A percentile compares a stretch with the other conserved stretches of the same genome.
phyloP scores from a whole-genome alignment of 2,888 invertebrate species.

The Minunthozetes semirufus region DNA sequence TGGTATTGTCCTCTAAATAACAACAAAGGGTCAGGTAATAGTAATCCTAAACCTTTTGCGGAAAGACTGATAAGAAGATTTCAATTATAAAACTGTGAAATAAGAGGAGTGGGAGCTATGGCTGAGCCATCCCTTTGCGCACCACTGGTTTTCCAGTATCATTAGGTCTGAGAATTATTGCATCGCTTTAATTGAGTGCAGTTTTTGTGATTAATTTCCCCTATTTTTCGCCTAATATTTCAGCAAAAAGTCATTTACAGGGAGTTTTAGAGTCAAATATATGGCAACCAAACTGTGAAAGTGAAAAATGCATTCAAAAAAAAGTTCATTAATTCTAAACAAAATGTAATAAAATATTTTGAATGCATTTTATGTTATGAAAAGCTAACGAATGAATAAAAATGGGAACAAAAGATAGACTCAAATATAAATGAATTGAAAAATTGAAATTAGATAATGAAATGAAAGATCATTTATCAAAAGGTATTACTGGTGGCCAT shows the following conservation, averaged over 20 bases:
- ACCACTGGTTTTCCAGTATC: no score
- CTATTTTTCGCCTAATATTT: background rate
- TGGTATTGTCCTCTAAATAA: no score
- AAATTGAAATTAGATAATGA: slow-evolving; percentile 19
- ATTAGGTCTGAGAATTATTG: no score
- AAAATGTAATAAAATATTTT: background rate
- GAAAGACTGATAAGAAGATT: no score
- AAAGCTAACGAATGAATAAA: background rate
- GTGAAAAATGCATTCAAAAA: background rate
- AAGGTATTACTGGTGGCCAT: background rate
- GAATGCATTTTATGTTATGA: background rate
- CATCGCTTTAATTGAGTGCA: background rate
- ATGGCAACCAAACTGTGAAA: background rate
- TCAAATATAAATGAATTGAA: background rate
- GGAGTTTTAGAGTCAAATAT: no score
- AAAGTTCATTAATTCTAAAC: slow-evolving; percentile 12
- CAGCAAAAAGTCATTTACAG: background rate
- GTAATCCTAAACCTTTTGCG: no score
- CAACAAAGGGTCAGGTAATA: no score
- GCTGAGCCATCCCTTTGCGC: no score
- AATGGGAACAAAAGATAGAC: background rate
- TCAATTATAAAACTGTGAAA: no score
- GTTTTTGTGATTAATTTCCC: background rate
- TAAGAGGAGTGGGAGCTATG: no score
- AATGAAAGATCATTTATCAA: slow-evolving; percentile 3